Evolutionary conservation across 2,113 vertebrate genomes (phyloP), one percentile per base, ranked within the genome.

Genomic region (Odobenus rosmarus): DNA sequence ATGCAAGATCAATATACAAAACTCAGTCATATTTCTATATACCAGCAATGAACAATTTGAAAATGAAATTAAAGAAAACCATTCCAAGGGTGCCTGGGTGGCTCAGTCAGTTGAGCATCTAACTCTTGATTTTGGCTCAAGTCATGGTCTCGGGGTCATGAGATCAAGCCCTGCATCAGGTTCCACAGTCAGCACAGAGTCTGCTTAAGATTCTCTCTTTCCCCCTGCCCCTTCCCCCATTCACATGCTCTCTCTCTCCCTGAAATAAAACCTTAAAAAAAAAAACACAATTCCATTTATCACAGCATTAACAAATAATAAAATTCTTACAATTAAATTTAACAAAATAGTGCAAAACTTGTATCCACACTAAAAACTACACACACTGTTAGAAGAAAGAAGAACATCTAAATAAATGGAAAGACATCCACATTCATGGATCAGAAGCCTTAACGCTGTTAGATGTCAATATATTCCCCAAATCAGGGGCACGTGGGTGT

Each of bases 51-150:
- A 89, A 80, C 19, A 77, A 36, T 36, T 23, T 51, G 26, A 80
- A 93, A 74, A 74, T 42, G 12, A 89, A 92, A 92, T 53, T 77
- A 42, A 88, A 80, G 53, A 72, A 87, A 94, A 87, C 18, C 64
- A 72, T 90, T 85, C 24, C 33, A 92, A 15, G 64, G 15, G 15
- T 7, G 0, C 7, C 33, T 67, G 31, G 15, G 31, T n/a, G 15
- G 64, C 64, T 67, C 64, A 67, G 57, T 57, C 18, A 57, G 11
- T 9, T n/a, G 64, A n/a, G 33, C 31, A 18, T 67, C 15, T 67
- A 18, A n/a, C 14, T 67, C 64, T n/a, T n/a, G 15, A 67, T n/a
- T n/a, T n/a, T 7, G 64, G 7, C 64, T 67, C 31, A n/a, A 33
- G 64, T 67, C 64, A 67, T 33, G 31, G 61, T 64, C 61, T 64